Evolutionary conservation across 2,888 invertebrate species (phyloP).

Genomic region (Corythucha ciliata): DNA sequence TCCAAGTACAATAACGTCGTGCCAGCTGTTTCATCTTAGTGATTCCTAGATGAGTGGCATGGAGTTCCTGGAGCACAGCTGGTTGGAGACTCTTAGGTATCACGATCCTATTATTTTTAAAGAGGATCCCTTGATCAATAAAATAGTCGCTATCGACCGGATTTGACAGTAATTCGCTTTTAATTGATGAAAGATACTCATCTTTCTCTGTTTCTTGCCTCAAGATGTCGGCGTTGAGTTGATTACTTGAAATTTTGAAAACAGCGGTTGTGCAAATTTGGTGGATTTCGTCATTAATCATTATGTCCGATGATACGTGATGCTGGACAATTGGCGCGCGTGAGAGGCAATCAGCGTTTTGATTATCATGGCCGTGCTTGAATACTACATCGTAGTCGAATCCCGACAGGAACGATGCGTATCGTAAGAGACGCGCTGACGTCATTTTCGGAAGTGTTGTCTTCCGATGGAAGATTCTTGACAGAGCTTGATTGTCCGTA

Average conservation of each 20-base stretch:
- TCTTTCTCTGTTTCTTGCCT: slow-evolving; percentile 2
- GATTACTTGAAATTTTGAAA: not conserved
- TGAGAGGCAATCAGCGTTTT: slow-evolving; percentile 6
- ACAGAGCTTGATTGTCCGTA: slow-evolving; percentile 14
- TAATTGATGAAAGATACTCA: not conserved
- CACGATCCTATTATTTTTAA: not conserved
- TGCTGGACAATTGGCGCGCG: not conserved
- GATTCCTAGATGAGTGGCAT: slow-evolving; percentile 25
- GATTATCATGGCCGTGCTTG: slow-evolving; percentile 12
- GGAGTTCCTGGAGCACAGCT: slow-evolving; percentile 4
- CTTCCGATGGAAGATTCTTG: not conserved
- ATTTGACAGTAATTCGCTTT: not conserved
- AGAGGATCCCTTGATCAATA: not conserved
- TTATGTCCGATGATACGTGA: slow-evolving; percentile 2
- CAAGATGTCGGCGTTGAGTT: not conserved
- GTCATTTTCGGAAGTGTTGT: not conserved
- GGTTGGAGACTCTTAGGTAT: not conserved
- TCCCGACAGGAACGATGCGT: not conserved
- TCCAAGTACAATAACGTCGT: slow-evolving; percentile 36
- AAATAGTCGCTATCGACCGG: not conserved
- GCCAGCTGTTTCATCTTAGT: slow-evolving; percentile 36
- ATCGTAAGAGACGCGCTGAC: slow-evolving; percentile 6
- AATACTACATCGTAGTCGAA: slow-evolving; percentile 6
- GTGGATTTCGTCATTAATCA: not conserved
- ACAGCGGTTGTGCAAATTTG: not conserved